Evolutionary conservation across 2,797 vertebrate species (phyloP).

Genomic region (Anolis apletophallus): DNA sequence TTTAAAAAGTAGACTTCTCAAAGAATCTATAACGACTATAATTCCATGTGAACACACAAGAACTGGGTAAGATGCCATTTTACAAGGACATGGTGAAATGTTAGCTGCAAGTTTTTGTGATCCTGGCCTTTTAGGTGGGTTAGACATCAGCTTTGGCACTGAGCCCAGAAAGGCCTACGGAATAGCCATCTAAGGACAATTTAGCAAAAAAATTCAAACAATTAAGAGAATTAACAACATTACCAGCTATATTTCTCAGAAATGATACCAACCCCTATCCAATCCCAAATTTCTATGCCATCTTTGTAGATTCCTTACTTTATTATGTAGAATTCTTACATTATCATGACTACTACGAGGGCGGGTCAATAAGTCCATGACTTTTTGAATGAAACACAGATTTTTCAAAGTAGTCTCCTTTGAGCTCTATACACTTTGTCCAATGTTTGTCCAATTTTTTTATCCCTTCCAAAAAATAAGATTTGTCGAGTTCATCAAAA

Average conservation of each 20-base stretch:
- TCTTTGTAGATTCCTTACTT: background rate
- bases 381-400: too few species aligned
- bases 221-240: background rate
- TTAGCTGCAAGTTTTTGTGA: background rate
- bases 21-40: background rate
- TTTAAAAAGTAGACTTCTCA: background rate
- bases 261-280: background rate
- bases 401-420: too few species aligned
- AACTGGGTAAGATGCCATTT: background rate
- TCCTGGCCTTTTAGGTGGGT: background rate
- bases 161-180: background rate
- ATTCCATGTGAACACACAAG: background rate
- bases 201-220: background rate
- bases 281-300: background rate
- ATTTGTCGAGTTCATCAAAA: too few species aligned
- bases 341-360: background rate
- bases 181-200: background rate
- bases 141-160: background rate
- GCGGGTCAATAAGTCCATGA: too few species aligned
- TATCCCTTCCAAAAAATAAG: too few species aligned
- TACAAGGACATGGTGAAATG: background rate
- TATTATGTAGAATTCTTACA: background rate
- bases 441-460: too few species aligned
- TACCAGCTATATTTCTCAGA: background rate
- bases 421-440: too few species aligned